Conservation (phyloP, 2,113 vertebrate species). For the Sarotherodon lohbergeri region DNA sequence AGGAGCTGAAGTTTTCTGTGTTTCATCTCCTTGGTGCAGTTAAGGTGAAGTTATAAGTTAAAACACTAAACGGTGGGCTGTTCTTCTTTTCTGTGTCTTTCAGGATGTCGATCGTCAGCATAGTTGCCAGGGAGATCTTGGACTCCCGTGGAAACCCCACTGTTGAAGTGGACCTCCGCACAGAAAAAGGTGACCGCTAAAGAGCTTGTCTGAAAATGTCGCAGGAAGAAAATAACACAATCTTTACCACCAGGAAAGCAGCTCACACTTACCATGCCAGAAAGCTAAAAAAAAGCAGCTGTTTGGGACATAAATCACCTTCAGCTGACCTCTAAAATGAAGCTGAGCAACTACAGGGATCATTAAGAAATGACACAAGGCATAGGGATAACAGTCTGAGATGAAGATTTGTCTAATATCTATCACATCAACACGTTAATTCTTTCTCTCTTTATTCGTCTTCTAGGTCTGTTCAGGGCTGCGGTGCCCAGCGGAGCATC, state of each 20-base stretch:
- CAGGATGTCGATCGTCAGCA: conserved; percentile 81
- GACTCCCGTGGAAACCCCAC: conserved; percentile 95
- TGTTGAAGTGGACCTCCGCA: conserved; percentile 87
- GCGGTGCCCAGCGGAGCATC: conserved; percentile 75
- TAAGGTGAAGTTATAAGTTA: not conserved
- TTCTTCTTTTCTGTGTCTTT: not conserved
- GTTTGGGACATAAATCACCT: not conserved
- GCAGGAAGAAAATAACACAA: not conserved
- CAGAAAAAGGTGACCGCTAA: conserved; percentile 80
- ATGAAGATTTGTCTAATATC: not conserved
- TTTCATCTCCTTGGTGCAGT: not conserved
- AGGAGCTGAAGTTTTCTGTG: not conserved
- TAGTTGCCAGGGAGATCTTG: conserved; percentile 91
- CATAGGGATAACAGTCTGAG: not conserved
- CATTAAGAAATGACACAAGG: not conserved
- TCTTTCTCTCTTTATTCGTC: not conserved
- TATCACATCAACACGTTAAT: not conserved
- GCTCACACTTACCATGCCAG: not conserved
- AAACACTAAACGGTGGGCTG: not conserved
- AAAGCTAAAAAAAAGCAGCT: not conserved
- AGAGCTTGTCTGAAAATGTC: not conserved
- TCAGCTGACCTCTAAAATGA: not conserved
- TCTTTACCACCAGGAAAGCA: not conserved
- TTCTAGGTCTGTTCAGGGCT: conserved; percentile 69
- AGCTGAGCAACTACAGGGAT: not conserved